Evolutionary conservation across 2,797 vertebrate genomes (phyloP).

Genomic region (Pantherophis vulpinus): DNA sequence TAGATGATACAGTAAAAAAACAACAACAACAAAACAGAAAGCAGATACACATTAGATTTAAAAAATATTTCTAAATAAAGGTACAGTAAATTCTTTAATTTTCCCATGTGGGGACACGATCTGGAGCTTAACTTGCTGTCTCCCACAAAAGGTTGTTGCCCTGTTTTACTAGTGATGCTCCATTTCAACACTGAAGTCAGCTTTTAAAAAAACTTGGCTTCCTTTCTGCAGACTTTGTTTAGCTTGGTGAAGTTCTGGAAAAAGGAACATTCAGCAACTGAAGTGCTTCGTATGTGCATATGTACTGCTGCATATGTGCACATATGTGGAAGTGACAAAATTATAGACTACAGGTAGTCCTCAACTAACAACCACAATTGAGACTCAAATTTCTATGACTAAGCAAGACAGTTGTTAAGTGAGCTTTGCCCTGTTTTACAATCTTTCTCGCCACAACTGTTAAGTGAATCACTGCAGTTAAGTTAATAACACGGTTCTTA

Average conservation of each 20-base stretch:
- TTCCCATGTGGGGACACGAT: background rate
- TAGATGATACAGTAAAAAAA: background rate
- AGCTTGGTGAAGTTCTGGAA: background rate
- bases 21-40: background rate
- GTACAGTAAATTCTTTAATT: background rate
- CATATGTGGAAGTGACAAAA: no score
- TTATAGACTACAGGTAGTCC: background rate
- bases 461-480: background rate
- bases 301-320: no score
- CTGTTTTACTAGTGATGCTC: background rate
- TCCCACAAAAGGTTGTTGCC: background rate
- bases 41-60: background rate
- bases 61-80: background rate
- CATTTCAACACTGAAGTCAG: background rate
- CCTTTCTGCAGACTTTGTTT: background rate
- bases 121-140: background rate
- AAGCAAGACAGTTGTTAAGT: background rate
- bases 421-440: background rate
- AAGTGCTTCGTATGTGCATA: background rate
- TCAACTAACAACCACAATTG: background rate
- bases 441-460: background rate
- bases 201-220: background rate
- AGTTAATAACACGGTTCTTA: background rate
- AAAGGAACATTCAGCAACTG: background rate
- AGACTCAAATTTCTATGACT: background rate